phyloP scores from a whole-genome alignment of 2,113 vertebrate genomes.

The Platysternon megacephalum region DNA sequence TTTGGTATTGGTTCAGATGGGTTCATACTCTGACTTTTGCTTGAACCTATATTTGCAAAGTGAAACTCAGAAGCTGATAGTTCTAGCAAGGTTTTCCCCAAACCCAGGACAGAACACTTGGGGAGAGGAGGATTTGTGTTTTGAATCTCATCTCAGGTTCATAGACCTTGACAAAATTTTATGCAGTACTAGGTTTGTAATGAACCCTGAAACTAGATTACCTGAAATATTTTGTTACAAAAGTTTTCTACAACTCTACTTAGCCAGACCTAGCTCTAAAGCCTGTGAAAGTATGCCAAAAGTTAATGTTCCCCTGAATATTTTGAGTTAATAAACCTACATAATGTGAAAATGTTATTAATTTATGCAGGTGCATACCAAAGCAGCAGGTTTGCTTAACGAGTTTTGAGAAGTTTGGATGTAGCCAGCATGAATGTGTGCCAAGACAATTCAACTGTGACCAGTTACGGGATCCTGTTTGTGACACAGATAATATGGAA shows the following conservation, averaged over 20 bases:
- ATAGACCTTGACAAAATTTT: rapidly evolving
- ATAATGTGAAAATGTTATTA: neutral
- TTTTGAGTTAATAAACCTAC: neutral
- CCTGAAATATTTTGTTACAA: neutral
- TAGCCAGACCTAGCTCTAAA: neutral
- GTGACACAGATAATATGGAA: slow-evolving; percentile 90
- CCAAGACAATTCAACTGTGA: slow-evolving; percentile 86
- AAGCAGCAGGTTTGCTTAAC: slow-evolving; percentile 93
- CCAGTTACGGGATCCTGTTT: slow-evolving; percentile 88
- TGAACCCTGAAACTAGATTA: neutral
- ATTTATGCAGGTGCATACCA: slow-evolving; percentile 86
- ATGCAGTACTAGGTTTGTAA: neutral
- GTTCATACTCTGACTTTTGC: neutral
- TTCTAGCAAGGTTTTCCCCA: neutral
- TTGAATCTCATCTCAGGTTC: neutral
- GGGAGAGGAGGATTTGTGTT: neutral
- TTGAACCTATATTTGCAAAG: neutral
- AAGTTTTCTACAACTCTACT: neutral
- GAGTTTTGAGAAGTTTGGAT: slow-evolving; percentile 85
- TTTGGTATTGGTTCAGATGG: neutral
- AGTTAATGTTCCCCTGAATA: neutral
- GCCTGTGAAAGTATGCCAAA: neutral
- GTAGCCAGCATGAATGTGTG: slow-evolving; percentile 91
- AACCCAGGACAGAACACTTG: neutral
- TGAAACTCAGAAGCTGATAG: neutral